These are phyloP conservation scores for Eustalomyia histrio DNA, from an alignment of 2,888 invertebrate genomes.

Conservation along the genomic window DNA sequence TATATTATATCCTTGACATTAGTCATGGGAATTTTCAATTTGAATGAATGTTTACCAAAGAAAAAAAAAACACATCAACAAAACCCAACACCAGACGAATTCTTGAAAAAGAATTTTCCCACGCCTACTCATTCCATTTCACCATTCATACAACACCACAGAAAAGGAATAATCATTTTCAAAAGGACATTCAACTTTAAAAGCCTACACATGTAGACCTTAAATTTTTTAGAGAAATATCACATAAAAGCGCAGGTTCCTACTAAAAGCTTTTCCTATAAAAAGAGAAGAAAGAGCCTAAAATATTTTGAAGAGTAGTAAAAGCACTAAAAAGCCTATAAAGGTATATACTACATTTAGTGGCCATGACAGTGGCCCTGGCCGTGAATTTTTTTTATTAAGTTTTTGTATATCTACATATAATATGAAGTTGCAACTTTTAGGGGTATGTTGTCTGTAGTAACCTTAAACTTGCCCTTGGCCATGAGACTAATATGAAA, in stretches of 20 bases:
- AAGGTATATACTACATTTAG: constrained; percentile 66
- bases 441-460: constrained; percentile 10
- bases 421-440: neutral
- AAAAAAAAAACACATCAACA: constrained; percentile 28
- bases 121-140: constrained; percentile 56
- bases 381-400: constrained; percentile 54
- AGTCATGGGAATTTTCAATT: constrained; percentile 71
- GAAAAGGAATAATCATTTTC: constrained; percentile 15
- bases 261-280: constrained; percentile 56
- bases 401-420: too few relatives aligned
- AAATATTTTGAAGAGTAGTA: constrained; percentile 8
- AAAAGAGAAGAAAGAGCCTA: neutral
- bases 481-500: constrained; percentile 43
- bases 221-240: neutral
- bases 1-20: constrained; percentile 68
- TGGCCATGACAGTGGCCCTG: constrained; percentile 73
- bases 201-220: constrained; percentile 51
- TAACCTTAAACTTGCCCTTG: constrained; percentile 66
- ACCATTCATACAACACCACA: neutral
- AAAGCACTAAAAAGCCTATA: constrained; percentile 61
- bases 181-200: constrained; percentile 76
- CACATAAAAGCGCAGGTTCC: constrained; percentile 52
- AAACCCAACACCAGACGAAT: constrained; percentile 55
- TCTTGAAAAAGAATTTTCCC: constrained; percentile 63
- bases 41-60: constrained; percentile 37